phyloP scores from a whole-genome alignment of 2,888 invertebrate species.

The Entomobrya proxima region DNA sequence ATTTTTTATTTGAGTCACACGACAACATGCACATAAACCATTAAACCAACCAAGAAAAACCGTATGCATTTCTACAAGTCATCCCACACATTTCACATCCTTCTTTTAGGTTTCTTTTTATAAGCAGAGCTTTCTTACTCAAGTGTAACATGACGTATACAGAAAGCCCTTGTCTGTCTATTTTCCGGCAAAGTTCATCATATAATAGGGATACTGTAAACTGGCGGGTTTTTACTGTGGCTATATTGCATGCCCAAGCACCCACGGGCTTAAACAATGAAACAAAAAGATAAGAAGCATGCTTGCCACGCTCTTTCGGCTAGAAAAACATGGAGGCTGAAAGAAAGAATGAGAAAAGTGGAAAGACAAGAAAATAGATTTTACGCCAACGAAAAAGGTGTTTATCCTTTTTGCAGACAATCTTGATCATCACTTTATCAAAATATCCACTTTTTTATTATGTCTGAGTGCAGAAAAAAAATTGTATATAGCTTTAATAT shows the following conservation, averaged over 20 bases:
- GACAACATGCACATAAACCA: background rate
- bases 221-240: too few species aligned
- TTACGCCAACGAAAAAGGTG: constrained; percentile 27
- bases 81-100: too few species aligned
- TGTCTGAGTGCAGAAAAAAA: background rate
- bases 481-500: background rate
- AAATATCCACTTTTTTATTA: background rate
- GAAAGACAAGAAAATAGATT: background rate
- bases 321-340: background rate
- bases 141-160: too few species aligned
- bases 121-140: too few species aligned
- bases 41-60: background rate
- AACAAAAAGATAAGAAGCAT: background rate
- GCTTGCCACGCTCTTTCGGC: constrained; percentile 37
- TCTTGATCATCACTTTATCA: constrained; percentile 39
- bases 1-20: constrained; percentile 20
- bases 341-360: background rate
- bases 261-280: background rate
- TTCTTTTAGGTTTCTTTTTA: too few species aligned
- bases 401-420: constrained; percentile 53
- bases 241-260: too few species aligned
- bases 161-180: too few species aligned
- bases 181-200: too few species aligned
- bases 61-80: background rate
- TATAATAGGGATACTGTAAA: too few species aligned